phyloP scores from a whole-genome alignment of 2,888 invertebrate genomes.

The Clivina fossor region DNA sequence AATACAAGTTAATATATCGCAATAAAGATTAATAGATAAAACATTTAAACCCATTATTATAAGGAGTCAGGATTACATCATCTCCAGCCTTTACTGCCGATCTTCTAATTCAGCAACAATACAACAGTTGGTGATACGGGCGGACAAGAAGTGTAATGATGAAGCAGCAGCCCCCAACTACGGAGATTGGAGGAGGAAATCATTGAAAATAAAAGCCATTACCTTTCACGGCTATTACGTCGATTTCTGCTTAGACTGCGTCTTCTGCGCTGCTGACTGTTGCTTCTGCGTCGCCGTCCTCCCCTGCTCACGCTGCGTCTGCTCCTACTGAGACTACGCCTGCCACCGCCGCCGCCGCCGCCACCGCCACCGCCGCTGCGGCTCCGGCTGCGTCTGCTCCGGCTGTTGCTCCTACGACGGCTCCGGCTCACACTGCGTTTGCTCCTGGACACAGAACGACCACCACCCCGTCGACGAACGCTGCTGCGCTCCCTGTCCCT shows the following conservation, averaged over 20 bases:
- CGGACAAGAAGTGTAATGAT: too few species aligned
- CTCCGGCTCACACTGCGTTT: constrained; percentile 48
- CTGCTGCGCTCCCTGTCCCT: constrained; percentile 45
- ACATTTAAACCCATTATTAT: too few species aligned
- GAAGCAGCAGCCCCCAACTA: too few species aligned
- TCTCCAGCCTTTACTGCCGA: too few species aligned
- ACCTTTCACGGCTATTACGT: constrained; percentile 47
- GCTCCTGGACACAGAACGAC: constrained; percentile 50
- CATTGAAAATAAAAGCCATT: too few species aligned
- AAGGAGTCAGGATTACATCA: too few species aligned
- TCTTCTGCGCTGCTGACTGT: constrained; percentile 46
- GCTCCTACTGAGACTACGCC: constrained; percentile 46
- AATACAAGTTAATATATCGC: too few species aligned
- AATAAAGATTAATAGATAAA: too few species aligned
- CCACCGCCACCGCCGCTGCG: constrained; percentile 42
- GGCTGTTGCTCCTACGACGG: constrained; percentile 47
- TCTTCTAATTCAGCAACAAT: too few species aligned
- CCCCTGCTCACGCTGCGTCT: constrained; percentile 43
- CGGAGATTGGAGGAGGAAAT: too few species aligned
- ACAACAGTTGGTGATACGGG: too few species aligned
- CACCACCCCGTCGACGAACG: constrained; percentile 45
- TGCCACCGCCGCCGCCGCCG: constrained; percentile 45
- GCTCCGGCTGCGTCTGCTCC: constrained; percentile 47
- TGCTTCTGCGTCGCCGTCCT: constrained; percentile 52
- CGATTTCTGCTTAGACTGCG: constrained; percentile 46